These are phyloP conservation scores for Gastrophysa polygoni DNA, from an alignment of 2,888 invertebrate species.

Conservation along the genomic window DNA sequence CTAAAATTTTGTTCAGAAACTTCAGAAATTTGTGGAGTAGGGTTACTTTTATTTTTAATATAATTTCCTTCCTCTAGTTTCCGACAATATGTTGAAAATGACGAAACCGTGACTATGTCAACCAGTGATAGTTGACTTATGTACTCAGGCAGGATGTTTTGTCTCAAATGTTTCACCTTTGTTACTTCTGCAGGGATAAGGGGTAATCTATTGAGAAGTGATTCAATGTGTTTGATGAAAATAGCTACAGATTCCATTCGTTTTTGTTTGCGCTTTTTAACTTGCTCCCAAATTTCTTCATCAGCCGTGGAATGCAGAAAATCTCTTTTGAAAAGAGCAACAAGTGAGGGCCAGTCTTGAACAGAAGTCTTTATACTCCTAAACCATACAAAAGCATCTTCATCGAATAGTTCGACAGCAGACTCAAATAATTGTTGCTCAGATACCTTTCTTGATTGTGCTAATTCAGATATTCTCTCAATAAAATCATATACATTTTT, in stretches of 20 bases:
- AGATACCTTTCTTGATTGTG: conserved; percentile 9
- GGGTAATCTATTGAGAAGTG: conserved; percentile 6
- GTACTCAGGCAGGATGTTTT: conserved; percentile 13
- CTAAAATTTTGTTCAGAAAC: no score
- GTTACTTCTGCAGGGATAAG: background rate
- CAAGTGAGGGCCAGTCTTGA: no score
- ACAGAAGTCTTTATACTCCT: background rate
- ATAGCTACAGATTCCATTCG: conserved; percentile 10
- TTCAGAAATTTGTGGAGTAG: background rate
- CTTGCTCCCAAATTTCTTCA: conserved; percentile 11
- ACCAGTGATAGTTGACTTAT: conserved; percentile 3
- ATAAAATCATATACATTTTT: conserved; percentile 15
- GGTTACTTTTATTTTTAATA: background rate
- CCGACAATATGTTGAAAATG: no score
- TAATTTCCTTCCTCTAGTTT: conserved; percentile 14
- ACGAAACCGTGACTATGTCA: conserved; percentile 6
- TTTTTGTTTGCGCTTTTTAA: conserved; percentile 17
- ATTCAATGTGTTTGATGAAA: conserved; percentile 13
- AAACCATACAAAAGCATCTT: conserved; percentile 15
- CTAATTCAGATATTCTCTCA: conserved; percentile 19
- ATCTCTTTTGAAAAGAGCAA: no score
- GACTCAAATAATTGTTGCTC: conserved; percentile 15
- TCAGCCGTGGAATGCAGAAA: conserved; percentile 3
- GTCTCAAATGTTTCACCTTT: conserved; percentile 7
- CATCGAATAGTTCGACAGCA: conserved; percentile 18